These are phyloP conservation scores for Gastrophryne carolinensis DNA, from an alignment of 2,797 vertebrate genomes.

Conservation along the genomic window DNA sequence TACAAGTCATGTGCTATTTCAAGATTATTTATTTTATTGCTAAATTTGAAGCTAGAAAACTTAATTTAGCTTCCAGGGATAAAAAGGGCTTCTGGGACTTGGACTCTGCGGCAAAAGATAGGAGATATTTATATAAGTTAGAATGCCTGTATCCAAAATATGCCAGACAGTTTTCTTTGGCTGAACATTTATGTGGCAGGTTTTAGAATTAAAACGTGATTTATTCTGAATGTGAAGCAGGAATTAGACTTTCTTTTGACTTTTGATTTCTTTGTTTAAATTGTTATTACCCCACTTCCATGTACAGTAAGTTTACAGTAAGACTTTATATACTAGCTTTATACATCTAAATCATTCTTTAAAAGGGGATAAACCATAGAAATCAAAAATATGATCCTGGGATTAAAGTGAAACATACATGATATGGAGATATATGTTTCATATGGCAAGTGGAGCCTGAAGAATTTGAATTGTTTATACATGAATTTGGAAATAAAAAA, in stretches of 20 bases:
- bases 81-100: not conserved
- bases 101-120: not conserved
- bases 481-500: not conserved
- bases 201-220: slow-evolving; percentile 14
- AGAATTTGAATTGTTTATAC: not conserved
- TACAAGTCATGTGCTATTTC: not conserved
- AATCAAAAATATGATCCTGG: not conserved
- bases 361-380: not conserved
- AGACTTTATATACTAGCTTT: not conserved
- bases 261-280: not conserved
- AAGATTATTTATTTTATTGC: not conserved
- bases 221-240: not conserved
- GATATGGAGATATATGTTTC: no score
- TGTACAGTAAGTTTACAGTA: not conserved
- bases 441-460: not conserved
- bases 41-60: not conserved
- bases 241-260: not conserved
- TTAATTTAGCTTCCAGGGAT: not conserved
- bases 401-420: no score
- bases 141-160: slow-evolving; percentile 22
- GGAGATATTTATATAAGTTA: slow-evolving; percentile 12
- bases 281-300: not conserved
- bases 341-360: not conserved
- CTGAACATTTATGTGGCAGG: not conserved
- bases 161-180: slow-evolving; percentile 44